Percentiles rank a stretch among this genome's conserved stretches.
These are phyloP conservation scores for Marasmarcha lunaedactyla DNA, from an alignment of 2,888 invertebrate species.

Conservation along the genomic window DNA sequence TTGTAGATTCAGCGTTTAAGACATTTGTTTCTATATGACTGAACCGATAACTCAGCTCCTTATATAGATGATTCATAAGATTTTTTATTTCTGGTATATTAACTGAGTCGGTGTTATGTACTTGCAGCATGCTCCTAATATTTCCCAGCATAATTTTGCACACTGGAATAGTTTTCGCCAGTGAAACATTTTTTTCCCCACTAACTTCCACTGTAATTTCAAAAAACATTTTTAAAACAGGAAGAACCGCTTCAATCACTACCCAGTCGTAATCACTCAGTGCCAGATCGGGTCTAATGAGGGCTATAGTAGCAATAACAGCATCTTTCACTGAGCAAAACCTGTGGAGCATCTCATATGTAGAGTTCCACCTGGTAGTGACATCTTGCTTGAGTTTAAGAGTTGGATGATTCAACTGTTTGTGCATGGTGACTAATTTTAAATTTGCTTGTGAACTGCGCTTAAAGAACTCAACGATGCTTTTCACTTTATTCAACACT, in stretches of 20 bases:
- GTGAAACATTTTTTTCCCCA: constrained; percentile 8
- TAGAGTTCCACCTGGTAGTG: constrained; percentile 6
- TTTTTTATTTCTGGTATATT: too few species aligned
- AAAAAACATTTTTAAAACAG: constrained; percentile 5
- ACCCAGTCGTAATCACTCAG: neutral
- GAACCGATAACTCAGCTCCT: constrained; percentile 2
- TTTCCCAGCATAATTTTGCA: too few species aligned
- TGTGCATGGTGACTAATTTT: constrained; percentile 3
- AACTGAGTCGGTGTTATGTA: too few species aligned
- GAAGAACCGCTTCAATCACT: neutral
- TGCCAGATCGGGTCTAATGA: neutral
- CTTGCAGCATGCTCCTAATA: too few species aligned
- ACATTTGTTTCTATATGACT: constrained; percentile 5
- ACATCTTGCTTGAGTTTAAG: constrained; percentile 7
- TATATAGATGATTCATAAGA: too few species aligned
- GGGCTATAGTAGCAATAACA: neutral
- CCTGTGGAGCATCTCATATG: constrained; percentile 4
- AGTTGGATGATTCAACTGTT: neutral
- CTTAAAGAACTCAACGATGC: neutral
- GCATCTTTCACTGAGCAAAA: neutral
- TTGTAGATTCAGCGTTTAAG: constrained; percentile 8
- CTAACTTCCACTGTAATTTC: constrained; percentile 8
- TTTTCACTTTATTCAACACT: neutral
- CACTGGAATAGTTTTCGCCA: neutral
- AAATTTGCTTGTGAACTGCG: neutral